phyloP scores from a whole-genome alignment of 2,113 vertebrate genomes.

The Blennius ocellaris region DNA sequence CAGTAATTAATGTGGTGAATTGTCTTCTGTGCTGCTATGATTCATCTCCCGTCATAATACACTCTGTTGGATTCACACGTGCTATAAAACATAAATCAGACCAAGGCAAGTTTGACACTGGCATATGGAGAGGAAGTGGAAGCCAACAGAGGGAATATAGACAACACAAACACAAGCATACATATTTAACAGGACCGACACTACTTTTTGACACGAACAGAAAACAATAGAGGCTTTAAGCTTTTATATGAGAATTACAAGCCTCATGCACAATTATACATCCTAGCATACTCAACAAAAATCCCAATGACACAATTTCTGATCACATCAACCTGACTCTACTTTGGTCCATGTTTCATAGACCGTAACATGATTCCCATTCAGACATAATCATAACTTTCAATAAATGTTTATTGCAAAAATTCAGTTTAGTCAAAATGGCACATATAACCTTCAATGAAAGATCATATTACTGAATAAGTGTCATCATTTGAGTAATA shows the following conservation, averaged over 20 bases:
- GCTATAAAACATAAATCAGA: slow-evolving; percentile 32
- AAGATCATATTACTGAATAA: slow-evolving; percentile 12
- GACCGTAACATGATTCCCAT: neutral
- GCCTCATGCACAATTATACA: neutral
- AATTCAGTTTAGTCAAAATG: slow-evolving; percentile 18
- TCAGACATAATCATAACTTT: neutral
- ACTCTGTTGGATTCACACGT: neutral
- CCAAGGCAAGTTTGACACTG: neutral
- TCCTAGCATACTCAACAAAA: neutral
- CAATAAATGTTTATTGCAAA: slow-evolving; percentile 6
- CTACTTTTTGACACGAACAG: neutral
- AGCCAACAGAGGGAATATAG: slow-evolving; percentile 12
- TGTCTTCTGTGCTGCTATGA: neutral
- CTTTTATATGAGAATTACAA: neutral
- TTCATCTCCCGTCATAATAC: neutral
- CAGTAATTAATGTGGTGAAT: neutral
- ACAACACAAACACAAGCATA: slow-evolving; percentile 14
- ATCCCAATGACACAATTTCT: neutral
- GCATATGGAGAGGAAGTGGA: slow-evolving; percentile 22
- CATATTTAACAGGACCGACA: neutral
- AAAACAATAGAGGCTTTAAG: neutral
- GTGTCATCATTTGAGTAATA: slow-evolving; percentile 1
- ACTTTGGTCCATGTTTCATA: neutral
- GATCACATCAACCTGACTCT: neutral
- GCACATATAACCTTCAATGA: slow-evolving; percentile 8